A percentile compares a stretch with the other conserved stretches of the same genome.
These are phyloP conservation scores for Leptopilina boulardi DNA, from an alignment of 1,140 invertebrate genomes.

Conservation along the genomic window DNA sequence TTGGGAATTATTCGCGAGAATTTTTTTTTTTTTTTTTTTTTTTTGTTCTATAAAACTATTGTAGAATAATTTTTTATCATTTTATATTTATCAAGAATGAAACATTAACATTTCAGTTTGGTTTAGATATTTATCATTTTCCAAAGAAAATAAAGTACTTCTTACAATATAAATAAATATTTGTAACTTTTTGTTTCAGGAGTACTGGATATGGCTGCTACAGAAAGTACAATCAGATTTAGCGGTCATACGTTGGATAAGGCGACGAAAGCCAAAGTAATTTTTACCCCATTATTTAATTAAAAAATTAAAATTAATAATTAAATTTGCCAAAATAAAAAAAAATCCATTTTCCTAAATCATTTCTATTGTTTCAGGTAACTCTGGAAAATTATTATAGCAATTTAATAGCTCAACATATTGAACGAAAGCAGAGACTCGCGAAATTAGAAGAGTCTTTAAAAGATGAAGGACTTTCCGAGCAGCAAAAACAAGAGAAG, in stretches of 20 bases:
- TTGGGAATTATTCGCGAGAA: too few species aligned
- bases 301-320: too few species aligned
- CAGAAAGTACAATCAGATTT: slow-evolving; percentile 89
- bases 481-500: slow-evolving; percentile 91
- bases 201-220: slow-evolving; percentile 83
- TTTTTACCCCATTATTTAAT: neutral
- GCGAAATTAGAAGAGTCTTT: slow-evolving; percentile 95
- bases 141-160: too few species aligned
- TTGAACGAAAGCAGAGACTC: slow-evolving; percentile 96
- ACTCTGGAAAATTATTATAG: slow-evolving; percentile 99
- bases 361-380: slow-evolving; percentile 77
- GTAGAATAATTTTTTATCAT: too few species aligned
- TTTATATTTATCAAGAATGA: too few species aligned
- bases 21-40: too few species aligned
- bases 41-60: too few species aligned
- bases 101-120: too few species aligned
- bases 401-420: slow-evolving; percentile 97
- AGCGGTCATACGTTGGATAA: slow-evolving; percentile 98
- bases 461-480: slow-evolving; percentile 93
- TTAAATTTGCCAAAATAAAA: too few species aligned
- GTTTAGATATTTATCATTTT: too few species aligned
- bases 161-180: too few species aligned
- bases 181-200: slow-evolving; percentile 78
- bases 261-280: slow-evolving; percentile 97
- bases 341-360: too few species aligned